Evolutionary conservation across 2,888 invertebrate species (phyloP), one percentile per base, ranked within the genome.

Genomic region (Dichetophora obliterata): DNA sequence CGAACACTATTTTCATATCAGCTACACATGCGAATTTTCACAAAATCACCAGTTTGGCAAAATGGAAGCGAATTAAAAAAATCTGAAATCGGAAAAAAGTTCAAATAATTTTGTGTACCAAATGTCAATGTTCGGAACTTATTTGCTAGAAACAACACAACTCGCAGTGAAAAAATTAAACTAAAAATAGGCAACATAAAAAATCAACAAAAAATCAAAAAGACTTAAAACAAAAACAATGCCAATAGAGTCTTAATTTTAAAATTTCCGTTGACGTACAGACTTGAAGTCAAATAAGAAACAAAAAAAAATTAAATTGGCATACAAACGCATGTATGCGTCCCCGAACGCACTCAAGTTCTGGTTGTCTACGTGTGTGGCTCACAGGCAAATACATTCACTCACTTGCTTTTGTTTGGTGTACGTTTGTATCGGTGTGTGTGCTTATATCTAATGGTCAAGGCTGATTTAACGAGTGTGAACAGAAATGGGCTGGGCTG

Each of bases 251-350:
- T 8, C 27, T 11, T 9, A 6, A 59, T 24, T 59, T 75, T 75
- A 80, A 81, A 81, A 81, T 83, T 85, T 85, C 85, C 85, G 82
- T 81, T 85, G 86, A 85, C 85, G 87, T 86, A 86, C 84, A 82
- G 75, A 76, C 61, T 68, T 22, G 57, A 27, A 54, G 75, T 70
- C 76, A 75, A 24, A 57, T 11, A 80, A 37, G 9, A 68, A 57
- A 50, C 31, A 31, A 48, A 59, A 65, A 43, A 63, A 66, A 14
- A 37, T n/a, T 34, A 34, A 19, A 34, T 8, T 34, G 34, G 16
- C 63, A 31, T 27, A 54, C 24, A 22, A 19, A 59, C 57, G 27
- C 57, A 59, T 59, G 57, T 22, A 27, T 59, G 57, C 57, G 57
- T 59, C 57, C 11, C 16, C 19, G 57, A 27, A 59, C 57, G 57